Percentiles rank a stretch among this genome's conserved stretches.
Conservation (phyloP, 2,113 vertebrate genomes). For the Callopanchax toddi region DNA sequence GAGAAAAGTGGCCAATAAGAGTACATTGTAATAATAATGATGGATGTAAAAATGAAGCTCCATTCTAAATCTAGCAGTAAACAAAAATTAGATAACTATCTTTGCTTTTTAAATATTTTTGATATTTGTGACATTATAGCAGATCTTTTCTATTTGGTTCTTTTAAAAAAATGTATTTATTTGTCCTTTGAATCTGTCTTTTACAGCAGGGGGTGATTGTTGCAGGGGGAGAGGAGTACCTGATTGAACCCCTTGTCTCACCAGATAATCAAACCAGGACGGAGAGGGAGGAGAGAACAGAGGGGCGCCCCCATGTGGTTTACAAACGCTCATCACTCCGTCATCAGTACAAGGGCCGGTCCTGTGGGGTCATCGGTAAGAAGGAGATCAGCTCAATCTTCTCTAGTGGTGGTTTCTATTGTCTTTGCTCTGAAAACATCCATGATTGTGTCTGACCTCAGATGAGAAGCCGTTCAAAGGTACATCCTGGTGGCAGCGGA, state of each 20-base stretch:
- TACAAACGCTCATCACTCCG: constrained; percentile 96
- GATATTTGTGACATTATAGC: constrained; percentile 9
- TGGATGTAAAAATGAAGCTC: no score
- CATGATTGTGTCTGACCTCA: constrained; percentile 49
- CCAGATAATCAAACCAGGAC: constrained; percentile 79
- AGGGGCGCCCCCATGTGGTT: constrained; percentile 93
- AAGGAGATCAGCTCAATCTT: no score
- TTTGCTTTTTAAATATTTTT: neutral
- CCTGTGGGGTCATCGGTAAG: constrained; percentile 95
- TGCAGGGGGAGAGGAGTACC: constrained; percentile 93
- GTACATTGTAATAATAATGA: no score
- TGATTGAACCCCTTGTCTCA: constrained; percentile 92
- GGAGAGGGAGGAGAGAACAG: constrained; percentile 75
- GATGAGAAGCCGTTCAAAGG: constrained; percentile 94
- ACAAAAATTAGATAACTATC: no score
- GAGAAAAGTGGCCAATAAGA: no score
- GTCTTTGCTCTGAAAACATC: neutral
- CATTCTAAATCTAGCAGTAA: no score
- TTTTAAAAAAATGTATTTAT: neutral
- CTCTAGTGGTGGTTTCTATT: no score
- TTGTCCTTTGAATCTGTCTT: constrained; percentile 45
- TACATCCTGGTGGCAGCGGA: constrained; percentile 90
- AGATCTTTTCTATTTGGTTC: constrained; percentile 28
- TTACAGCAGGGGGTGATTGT: constrained; percentile 95
- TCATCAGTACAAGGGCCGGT: constrained; percentile 93